Evolutionary conservation across 2,797 vertebrate species (phyloP), one percentile per base, ranked within the genome.

Genomic region (Sebastes steindachneri): DNA sequence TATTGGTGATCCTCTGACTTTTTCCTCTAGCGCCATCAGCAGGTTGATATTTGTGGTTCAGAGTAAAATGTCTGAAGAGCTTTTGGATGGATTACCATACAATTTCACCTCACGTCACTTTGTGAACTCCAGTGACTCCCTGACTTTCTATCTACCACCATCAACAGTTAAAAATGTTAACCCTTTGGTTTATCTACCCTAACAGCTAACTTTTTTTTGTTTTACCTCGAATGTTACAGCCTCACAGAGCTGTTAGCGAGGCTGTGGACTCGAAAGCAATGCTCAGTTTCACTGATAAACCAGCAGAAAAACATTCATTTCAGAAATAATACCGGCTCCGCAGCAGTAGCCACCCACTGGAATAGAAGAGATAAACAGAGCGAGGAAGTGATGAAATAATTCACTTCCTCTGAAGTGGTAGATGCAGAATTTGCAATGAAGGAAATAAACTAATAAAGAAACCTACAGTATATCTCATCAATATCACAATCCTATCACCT

Each of bases 381-480:
- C 4, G 1, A 81, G 51, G 45, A 81, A 80, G 62, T 86, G 69
- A 81, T 86, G 11, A 82, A 57, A 57, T 28, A 57, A 77, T n/a
- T n/a, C 55, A 64, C 67, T 82, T 83, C 54, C 59, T 69, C 37
- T 78, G 26, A 78, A 55, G 59, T 53, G 48, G 41, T 60, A 54
- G 17, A 76, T 53, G 35, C 63, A 69, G 28, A 68, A 57, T 70
- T 62, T n/a, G 31, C 26, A 68, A 45, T 25, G 15, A 54, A 26
- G 48, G 15, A 80, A 68, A 45, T 45, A 45, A 45, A 17, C 35
- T 54, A 23, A 55, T 1, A 53, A 37, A 77, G 21, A 79, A 63
- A 68, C 41, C 7, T 29, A n/a, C 19, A 62, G 59, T 12, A 9
- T 31, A 7, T 67, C 33, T 67, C 45, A 76, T 65, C 9, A 10